Conservation (phyloP, 2,797 vertebrate species). For the Hephaestus fuliginosus region DNA sequence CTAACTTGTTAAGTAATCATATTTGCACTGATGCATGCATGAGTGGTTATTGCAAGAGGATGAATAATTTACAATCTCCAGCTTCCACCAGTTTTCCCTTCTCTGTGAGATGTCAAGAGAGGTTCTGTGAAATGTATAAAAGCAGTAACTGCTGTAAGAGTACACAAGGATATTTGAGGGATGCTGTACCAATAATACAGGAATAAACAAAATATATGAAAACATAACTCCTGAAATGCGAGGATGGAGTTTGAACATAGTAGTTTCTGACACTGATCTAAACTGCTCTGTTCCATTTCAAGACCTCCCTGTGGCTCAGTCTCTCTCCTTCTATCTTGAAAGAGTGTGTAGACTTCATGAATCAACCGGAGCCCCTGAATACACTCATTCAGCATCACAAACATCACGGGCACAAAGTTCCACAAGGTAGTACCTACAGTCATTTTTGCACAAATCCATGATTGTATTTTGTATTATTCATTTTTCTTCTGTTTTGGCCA, state of each 20-base stretch:
- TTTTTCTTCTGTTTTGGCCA: background rate
- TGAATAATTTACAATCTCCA: background rate
- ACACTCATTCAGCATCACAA: conserved; percentile 54
- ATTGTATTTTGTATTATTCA: background rate
- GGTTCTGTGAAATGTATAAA: background rate
- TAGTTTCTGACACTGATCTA: background rate
- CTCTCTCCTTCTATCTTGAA: conserved; percentile 54
- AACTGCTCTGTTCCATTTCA: background rate
- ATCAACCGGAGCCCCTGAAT: conserved; percentile 46
- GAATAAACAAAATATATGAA: background rate
- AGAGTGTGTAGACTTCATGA: conserved; percentile 55
- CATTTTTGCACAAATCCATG: background rate
- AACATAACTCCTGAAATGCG: background rate
- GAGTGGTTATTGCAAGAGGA: background rate
- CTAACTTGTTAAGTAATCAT: background rate
- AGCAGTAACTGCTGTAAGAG: background rate
- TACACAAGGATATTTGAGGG: background rate
- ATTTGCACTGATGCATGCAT: background rate
- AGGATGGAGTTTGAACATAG: background rate
- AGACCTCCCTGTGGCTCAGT: conserved; percentile 50
- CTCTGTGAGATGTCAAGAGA: background rate
- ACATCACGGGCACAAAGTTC: conserved; percentile 15
- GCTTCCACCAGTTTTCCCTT: background rate
- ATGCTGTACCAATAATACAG: background rate
- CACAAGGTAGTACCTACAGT: conserved; percentile 16